A percentile compares a stretch with the other conserved stretches of the same genome.
Conservation (phyloP, 2,888 invertebrate species). For the Ormia ochracea region DNA sequence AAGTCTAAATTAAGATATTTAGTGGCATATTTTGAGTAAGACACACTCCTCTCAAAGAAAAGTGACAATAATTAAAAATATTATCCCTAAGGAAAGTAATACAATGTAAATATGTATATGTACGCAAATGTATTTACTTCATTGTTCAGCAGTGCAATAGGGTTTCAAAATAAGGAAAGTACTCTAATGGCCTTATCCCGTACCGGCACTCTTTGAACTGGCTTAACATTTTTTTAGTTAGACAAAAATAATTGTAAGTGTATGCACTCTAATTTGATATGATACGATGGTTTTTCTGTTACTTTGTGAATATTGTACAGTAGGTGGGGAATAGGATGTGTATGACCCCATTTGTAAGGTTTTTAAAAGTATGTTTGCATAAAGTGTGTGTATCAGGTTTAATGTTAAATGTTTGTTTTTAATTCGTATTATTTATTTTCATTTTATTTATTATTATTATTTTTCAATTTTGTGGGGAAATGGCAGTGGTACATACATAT, state of each 20-base stretch:
- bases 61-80: too few relatives aligned
- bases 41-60: too few relatives aligned
- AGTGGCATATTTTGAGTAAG: too few relatives aligned
- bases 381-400: neutral
- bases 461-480: constrained; percentile 30
- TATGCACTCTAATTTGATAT: constrained; percentile 33
- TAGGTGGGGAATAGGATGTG: constrained; percentile 12
- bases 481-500: constrained; percentile 49
- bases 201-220: neutral
- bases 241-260: neutral
- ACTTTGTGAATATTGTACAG: neutral
- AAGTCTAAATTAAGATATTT: too few relatives aligned
- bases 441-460: neutral
- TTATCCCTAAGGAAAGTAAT: too few relatives aligned
- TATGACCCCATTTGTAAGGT: constrained; percentile 5
- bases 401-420: neutral
- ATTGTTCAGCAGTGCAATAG: too few relatives aligned
- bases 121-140: too few relatives aligned
- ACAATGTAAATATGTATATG: too few relatives aligned
- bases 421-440: neutral
- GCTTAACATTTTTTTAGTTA: neutral
- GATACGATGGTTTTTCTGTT: constrained; percentile 1
- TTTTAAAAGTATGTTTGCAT: constrained; percentile 10
- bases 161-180: too few relatives aligned
- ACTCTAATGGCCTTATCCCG: too few relatives aligned